Evolutionary conservation across 2,888 invertebrate species (phyloP).

Genomic region (Phortica magna): DNA sequence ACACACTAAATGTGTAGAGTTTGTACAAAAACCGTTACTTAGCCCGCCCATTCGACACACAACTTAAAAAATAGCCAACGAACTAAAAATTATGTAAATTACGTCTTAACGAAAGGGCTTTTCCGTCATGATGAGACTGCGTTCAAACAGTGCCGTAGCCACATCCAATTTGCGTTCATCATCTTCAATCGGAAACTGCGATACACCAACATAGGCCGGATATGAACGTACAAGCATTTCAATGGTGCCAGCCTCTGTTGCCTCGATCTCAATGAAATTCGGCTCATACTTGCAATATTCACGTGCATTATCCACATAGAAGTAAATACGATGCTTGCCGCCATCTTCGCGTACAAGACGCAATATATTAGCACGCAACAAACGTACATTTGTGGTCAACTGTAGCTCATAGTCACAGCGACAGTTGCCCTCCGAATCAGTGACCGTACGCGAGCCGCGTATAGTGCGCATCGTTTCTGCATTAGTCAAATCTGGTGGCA

Average conservation of each 20-base stretch:
- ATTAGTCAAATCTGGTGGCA: constrained; percentile 88
- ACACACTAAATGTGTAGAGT: too few relatives aligned
- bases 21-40: background rate
- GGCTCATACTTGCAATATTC: constrained; percentile 90
- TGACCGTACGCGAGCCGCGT: constrained; percentile 85
- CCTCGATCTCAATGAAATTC: constrained; percentile 86
- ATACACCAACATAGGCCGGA: constrained; percentile 87
- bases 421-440: constrained; percentile 81
- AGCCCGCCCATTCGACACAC: background rate
- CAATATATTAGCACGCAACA: constrained; percentile 80
- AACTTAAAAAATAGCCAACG: background rate
- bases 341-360: constrained; percentile 82
- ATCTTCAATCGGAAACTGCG: constrained; percentile 84
- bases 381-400: constrained; percentile 81
- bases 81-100: background rate
- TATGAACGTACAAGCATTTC: constrained; percentile 85
- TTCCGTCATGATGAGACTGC: constrained; percentile 86
- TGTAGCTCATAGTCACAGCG: constrained; percentile 66
- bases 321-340: constrained; percentile 83
- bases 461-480: constrained; percentile 85
- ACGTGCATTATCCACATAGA: constrained; percentile 90
- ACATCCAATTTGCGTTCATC: constrained; percentile 83
- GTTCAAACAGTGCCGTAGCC: constrained; percentile 89
- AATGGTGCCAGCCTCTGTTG: constrained; percentile 84
- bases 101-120: constrained; percentile 61